Percentiles rank a stretch among this genome's conserved stretches.
Conservation (phyloP, 2,113 vertebrate genomes). For the Amphiprion percula region DNA sequence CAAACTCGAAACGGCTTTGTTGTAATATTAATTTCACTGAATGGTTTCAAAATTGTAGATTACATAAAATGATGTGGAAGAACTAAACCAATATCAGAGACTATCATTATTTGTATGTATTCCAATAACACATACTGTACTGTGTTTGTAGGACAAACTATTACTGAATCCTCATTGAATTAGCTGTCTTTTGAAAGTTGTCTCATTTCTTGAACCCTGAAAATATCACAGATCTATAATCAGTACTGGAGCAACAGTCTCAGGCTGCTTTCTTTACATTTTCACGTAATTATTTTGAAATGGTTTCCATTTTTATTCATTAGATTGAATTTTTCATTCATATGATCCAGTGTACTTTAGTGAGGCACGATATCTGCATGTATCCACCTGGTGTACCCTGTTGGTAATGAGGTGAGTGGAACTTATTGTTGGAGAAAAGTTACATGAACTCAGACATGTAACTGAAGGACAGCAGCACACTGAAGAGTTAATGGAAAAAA, state of each 20-base stretch:
- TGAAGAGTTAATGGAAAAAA: too few species aligned
- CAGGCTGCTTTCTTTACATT: too few species aligned
- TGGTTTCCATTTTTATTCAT: too few species aligned
- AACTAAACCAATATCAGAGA: background rate
- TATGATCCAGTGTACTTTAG: background rate
- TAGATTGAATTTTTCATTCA: background rate
- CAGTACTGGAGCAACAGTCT: too few species aligned
- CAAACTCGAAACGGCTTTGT: too few species aligned
- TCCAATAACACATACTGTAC: background rate
- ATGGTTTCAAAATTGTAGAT: too few species aligned
- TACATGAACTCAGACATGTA: background rate
- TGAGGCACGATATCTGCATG: too few species aligned
- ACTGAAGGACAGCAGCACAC: background rate
- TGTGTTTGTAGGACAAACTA: background rate
- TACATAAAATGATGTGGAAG: background rate
- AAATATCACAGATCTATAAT: too few species aligned
- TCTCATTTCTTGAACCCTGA: background rate
- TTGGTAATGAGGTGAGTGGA: background rate
- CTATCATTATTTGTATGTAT: background rate
- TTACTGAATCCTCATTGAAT: background rate
- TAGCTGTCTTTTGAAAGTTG: background rate
- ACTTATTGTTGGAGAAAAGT: background rate
- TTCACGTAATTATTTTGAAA: too few species aligned
- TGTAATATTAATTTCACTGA: too few species aligned
- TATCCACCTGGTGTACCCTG: background rate